Conservation (phyloP, 2,113 vertebrate genomes). For the Agelaius tricolor region DNA sequence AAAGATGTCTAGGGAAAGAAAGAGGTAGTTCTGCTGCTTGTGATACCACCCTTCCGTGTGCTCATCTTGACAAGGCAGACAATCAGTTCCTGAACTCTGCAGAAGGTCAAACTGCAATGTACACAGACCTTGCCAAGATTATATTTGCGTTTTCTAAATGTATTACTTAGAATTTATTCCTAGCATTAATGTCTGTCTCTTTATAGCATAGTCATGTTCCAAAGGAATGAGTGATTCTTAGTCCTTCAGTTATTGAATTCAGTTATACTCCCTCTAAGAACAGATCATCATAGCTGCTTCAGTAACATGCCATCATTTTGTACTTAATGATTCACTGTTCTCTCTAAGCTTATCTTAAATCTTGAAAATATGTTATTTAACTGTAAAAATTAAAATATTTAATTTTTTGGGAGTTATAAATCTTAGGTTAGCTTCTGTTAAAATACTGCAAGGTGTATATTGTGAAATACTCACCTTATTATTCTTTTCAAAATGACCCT, state of each 20-base stretch:
- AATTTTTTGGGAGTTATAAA: background rate
- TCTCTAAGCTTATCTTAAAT: background rate
- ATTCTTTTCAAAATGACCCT: background rate
- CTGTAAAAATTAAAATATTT: background rate
- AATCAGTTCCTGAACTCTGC: background rate
- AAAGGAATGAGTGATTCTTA: background rate
- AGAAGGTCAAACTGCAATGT: background rate
- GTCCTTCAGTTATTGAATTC: background rate
- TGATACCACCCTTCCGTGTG: accelerated
- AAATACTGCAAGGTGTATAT: background rate
- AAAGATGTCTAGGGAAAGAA: background rate
- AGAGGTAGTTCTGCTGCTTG: background rate
- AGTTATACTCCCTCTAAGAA: background rate
- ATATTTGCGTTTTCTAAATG: background rate
- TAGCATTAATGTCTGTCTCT: background rate
- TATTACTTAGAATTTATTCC: background rate
- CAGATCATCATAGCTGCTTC: accelerated
- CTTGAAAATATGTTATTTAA: background rate
- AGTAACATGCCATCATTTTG: background rate
- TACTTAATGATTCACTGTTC: background rate
- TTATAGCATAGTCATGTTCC: background rate
- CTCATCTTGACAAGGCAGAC: background rate
- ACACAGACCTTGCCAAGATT: background rate
- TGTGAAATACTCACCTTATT: background rate
- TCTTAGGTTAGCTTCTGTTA: background rate